Base-by-base conservation (phyloP, 2,888 invertebrate genomes). In the Lathronympha strigana region DNA sequence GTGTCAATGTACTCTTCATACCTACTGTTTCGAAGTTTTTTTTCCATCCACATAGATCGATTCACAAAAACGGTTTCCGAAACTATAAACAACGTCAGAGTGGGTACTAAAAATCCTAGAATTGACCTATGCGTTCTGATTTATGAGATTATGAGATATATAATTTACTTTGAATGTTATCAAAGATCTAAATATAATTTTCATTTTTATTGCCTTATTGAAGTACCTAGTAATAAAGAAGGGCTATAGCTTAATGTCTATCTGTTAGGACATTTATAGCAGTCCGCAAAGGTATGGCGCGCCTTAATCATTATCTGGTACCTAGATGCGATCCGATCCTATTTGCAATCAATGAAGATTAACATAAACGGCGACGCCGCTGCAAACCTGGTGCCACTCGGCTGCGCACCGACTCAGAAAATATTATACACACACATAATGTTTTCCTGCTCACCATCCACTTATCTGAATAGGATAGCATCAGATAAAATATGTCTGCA, bases 341-440 rank as follows among this genome's bases (percentile, higher is more conserved):
- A 90, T 90, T 90, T 90, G 85, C 89, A 90, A 90, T 90, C 83
- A 90, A 88, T 88, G 78, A 79, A 80, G 76, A 88, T 91, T 89
- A 79, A 75, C 87, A 89, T 90, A 87, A 85, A 84, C 74, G 80
- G 78, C 81, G 79, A 76, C 78, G 76, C 72, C 73, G 73, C 74
- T 80, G n/a, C 80, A 73, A 70, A 72, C 64, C 68, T 72, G 70
- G 71, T 75, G 70, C 71, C 69, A 69, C 66, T 71, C 66, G 36
- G 61, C 54, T 60, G 66, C 49, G 53, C 60, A 38, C 23, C 23
- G 47, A 38, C 9, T 53, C 47, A 21, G 67, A 45, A 45, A 47
- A 57, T 36, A 31, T 28, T 47, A 38, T 43, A 53, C 33, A 58
- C 51, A 28, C 21, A n/a, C n/a, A n/a, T 21, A 19, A 36, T 61